Evolutionary conservation across 2,888 invertebrate species (phyloP), one percentile per base, ranked within the genome.

Genomic region (Muscina levida): DNA sequence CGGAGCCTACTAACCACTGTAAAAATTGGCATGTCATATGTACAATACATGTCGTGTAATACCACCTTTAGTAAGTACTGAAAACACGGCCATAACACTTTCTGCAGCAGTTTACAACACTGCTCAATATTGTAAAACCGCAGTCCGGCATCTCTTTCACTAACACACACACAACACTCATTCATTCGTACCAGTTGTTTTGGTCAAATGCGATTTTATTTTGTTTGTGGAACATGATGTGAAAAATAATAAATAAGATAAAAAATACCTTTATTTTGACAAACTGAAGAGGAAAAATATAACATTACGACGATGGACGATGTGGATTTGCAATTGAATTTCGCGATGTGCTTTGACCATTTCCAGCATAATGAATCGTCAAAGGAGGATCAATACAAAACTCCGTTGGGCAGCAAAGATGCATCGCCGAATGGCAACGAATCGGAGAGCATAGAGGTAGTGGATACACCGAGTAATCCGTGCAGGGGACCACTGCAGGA

Each of bases 401-500:
- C 81, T 1, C 81, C 81, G 15, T 22, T 74, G 15, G 77, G 77
- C 11, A 81, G 77, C 37, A 75, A 72, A 51, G 77, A 75, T 13
- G 62, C 19, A 19, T 81, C 81, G 10, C 81, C 81, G 3, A 77
- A 65, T 75, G 31, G 31, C 31, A 75, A 81, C 57, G 82, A 82
- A 3, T 84, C 84, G 4, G 84, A 83, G 46, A 85, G 83, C 37
- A 83, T 85, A 73, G 84, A 85, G 70, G 70, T 84, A 1, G 82
- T 85, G 0, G 75, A 72, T 0, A 75, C 82, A 1, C 72, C 82
- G 19, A 74, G 72, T 11, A 73, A 82, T 70, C 72, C 70, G 8
- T 78, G 26, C 39, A 48, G 59, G 1, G 77, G 81, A 2, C 77
- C 74, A 15, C 71, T 83, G 53, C 83, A 77, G n/a, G 74, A 82